Percentiles rank a stretch among this genome's conserved stretches.
Evolutionary conservation across 2,888 invertebrate species (phyloP).

Genomic region (Aromia moschata): DNA sequence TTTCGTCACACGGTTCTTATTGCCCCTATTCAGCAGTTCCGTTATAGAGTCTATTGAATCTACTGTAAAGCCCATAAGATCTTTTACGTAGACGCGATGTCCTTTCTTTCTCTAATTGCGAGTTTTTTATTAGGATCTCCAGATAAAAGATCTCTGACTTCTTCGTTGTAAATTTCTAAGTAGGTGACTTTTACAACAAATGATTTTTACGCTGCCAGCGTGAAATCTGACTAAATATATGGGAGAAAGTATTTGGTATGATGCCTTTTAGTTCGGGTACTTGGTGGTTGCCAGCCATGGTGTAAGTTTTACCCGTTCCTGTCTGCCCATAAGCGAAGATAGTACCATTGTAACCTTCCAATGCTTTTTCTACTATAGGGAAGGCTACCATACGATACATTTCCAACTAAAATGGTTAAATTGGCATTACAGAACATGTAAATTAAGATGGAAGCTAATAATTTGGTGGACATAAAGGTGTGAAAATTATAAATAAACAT

Average conservation of each 20-base stretch:
- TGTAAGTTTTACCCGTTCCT: conserved; percentile 98
- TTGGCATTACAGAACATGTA: too few species aligned
- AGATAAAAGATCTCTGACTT: conserved; percentile 90
- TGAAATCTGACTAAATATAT: conserved; percentile 97
- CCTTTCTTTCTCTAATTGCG: conserved; percentile 94
- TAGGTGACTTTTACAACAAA: conserved; percentile 98
- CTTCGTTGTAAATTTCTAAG: conserved; percentile 99
- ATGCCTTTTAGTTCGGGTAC: conserved; percentile 93
- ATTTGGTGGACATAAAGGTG: too few species aligned
- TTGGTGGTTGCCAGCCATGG: conserved; percentile 93
- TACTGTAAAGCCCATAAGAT: conserved; percentile 96
- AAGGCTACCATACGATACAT: conserved; percentile 96
- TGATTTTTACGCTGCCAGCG: too few species aligned
- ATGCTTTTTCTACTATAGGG: conserved; percentile 95
- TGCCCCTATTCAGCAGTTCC: conserved; percentile 80
- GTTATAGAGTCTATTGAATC: conserved; percentile 68
- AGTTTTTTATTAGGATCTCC: conserved; percentile 87
- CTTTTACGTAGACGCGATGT: conserved; percentile 97
- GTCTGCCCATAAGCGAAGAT: conserved; percentile 92
- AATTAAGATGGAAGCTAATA: too few species aligned
- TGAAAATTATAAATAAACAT: not conserved
- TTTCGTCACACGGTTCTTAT: conserved; percentile 90
- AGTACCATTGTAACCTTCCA: conserved; percentile 96
- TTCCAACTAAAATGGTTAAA: conserved; percentile 82
- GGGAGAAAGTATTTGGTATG: conserved; percentile 98